These are phyloP conservation scores for Neomorphus geoffroyi DNA, from an alignment of 2,797 vertebrate genomes.

Conservation along the genomic window DNA sequence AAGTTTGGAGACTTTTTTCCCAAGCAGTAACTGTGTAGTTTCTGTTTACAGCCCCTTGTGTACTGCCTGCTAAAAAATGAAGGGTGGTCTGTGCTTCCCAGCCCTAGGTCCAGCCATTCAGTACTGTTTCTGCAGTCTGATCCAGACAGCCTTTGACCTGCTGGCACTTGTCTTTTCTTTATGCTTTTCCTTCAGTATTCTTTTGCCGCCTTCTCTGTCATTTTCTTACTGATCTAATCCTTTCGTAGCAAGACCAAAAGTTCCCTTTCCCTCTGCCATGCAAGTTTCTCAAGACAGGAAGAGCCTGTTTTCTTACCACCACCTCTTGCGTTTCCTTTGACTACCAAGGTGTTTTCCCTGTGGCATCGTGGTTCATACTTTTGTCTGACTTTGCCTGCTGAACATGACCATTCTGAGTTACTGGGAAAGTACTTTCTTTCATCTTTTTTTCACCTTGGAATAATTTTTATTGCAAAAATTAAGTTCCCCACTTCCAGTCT, in stretches of 20 bases:
- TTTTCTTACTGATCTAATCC: background rate
- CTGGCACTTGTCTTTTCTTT: background rate
- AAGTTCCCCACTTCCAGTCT: background rate
- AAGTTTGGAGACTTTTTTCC: background rate
- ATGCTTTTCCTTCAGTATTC: background rate
- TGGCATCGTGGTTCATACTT: background rate
- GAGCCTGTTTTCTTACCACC: background rate
- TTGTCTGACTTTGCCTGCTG: background rate
- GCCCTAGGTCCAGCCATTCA: fast-evolving
- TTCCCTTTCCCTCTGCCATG: background rate
- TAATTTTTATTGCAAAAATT: background rate
- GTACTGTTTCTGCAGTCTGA: background rate
- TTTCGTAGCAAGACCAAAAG: background rate
- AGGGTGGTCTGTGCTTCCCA: background rate
- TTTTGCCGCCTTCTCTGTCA: background rate
- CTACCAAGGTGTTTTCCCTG: background rate
- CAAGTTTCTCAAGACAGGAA: background rate
- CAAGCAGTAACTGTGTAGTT: background rate
- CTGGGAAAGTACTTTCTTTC: background rate
- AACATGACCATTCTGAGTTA: background rate
- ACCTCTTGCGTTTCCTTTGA: background rate
- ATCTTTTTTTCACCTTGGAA: background rate
- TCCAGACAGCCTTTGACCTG: background rate
- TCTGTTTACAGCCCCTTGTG: background rate
- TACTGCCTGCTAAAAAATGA: background rate